Evolutionary conservation across 1,140 invertebrate species (phyloP).

Genomic region (Ceratitis capitata): DNA sequence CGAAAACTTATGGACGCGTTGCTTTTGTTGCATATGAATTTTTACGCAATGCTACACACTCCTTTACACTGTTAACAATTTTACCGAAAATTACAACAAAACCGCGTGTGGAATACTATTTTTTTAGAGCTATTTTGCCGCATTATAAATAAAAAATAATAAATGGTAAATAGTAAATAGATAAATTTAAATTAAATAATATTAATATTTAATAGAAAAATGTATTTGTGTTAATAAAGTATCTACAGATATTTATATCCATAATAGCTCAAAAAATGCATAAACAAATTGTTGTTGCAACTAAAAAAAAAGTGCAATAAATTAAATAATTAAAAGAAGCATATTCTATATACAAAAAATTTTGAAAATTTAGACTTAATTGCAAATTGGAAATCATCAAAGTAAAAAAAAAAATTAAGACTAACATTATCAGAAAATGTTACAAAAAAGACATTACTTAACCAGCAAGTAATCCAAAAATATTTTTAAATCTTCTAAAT

Average conservation of each 20-base stretch:
- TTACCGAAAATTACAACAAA: neutral
- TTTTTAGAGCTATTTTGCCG: neutral
- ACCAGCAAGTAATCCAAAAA: slow-evolving; percentile 37
- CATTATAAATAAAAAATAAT: neutral
- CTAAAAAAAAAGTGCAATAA: too few species aligned
- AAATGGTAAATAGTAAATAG: too few species aligned
- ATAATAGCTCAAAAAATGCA: neutral
- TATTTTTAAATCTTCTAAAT: slow-evolving; percentile 31
- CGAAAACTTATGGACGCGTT: slow-evolving; percentile 10
- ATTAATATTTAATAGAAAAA: neutral
- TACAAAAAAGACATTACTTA: neutral
- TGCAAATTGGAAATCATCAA: neutral
- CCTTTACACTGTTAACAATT: slow-evolving; percentile 32
- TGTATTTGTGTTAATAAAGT: neutral
- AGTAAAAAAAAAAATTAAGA: neutral
- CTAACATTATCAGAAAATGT: neutral
- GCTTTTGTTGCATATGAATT: slow-evolving; percentile 37
- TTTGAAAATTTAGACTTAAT: neutral
- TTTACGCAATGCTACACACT: neutral
- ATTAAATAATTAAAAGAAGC: too few species aligned
- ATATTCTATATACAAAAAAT: neutral
- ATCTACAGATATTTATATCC: neutral
- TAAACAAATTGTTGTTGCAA: neutral
- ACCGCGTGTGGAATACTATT: too few species aligned
- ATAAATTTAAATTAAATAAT: neutral